phyloP scores from a whole-genome alignment of 2,888 invertebrate species.

The Hydrotaea cyrtoneurina region DNA sequence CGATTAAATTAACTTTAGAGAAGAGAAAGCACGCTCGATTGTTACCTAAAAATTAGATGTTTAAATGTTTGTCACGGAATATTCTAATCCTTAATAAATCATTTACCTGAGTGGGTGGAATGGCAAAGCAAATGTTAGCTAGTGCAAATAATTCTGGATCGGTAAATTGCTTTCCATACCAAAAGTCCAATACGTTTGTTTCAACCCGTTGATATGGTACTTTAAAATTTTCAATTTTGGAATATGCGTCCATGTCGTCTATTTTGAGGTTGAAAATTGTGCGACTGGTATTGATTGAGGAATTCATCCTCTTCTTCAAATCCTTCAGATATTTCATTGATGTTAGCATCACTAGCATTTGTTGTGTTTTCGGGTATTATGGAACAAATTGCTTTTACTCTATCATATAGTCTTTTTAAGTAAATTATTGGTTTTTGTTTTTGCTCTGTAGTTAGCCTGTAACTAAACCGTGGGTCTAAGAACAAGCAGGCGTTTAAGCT shows the following conservation, averaged over 20 bases:
- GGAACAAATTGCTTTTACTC: conserved; percentile 19
- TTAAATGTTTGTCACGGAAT: background rate
- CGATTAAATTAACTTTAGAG: background rate
- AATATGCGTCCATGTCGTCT: background rate
- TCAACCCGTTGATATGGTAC: conserved; percentile 12
- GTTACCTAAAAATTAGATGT: background rate
- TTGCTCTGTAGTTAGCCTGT: conserved; percentile 12
- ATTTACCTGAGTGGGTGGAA: conserved; percentile 36
- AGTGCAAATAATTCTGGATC: conserved; percentile 18
- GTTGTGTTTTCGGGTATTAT: conserved; percentile 30
- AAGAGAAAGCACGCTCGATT: background rate
- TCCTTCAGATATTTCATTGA: background rate
- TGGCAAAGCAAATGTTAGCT: conserved; percentile 34
- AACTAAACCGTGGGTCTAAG: conserved; percentile 7
- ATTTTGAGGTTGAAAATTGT: background rate
- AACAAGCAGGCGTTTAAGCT: background rate
- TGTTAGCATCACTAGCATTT: conserved; percentile 28
- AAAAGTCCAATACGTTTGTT: conserved; percentile 37
- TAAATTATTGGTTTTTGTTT: conserved; percentile 13
- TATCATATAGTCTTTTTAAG: conserved; percentile 28
- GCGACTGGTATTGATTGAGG: conserved; percentile 18
- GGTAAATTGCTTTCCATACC: conserved; percentile 14
- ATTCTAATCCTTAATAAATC: background rate
- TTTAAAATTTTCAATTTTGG: conserved; percentile 29
- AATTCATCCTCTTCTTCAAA: conserved; percentile 28